phyloP scores from a whole-genome alignment of 2,797 vertebrate genomes.

The Lepus oiostolus region DNA sequence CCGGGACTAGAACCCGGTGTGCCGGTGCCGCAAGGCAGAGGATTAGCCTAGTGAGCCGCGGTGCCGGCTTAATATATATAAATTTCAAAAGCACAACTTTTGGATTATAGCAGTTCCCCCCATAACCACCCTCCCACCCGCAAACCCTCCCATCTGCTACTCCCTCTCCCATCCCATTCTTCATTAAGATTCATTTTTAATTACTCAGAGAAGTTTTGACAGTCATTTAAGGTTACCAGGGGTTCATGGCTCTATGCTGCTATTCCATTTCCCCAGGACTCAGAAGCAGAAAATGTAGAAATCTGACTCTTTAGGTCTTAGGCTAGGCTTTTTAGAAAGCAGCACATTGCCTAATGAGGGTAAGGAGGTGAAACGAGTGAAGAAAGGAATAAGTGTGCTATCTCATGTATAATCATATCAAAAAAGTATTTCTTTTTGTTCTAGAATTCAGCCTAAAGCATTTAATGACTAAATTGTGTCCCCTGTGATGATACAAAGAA shows the following conservation, averaged over 20 bases:
- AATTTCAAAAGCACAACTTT: too few species aligned
- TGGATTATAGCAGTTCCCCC: too few species aligned
- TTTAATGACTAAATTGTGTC: slow-evolving; percentile 39
- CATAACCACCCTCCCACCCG: too few species aligned
- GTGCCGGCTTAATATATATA: too few species aligned
- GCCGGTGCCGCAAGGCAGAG: too few species aligned
- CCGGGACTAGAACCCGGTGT: too few species aligned
- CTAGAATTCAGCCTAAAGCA: slow-evolving; percentile 48
- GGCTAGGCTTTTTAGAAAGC: slow-evolving; percentile 57
- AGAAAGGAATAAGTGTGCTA: background rate
- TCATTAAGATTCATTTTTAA: too few species aligned
- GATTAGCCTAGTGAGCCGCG: too few species aligned
- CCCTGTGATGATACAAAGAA: background rate
- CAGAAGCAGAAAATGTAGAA: slow-evolving; percentile 56
- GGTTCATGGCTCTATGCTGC: background rate
- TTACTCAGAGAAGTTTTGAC: slow-evolving; percentile 33
- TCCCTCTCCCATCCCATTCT: too few species aligned
- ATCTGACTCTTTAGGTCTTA: slow-evolving; percentile 46
- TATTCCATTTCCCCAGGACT: background rate
- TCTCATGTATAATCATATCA: slow-evolving; percentile 48
- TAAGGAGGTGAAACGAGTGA: background rate
- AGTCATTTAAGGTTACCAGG: slow-evolving; percentile 37
- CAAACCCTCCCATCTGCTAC: too few species aligned
- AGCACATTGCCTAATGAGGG: background rate
- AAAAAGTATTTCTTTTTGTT: slow-evolving; percentile 46